Evolutionary conservation across 2,797 vertebrate species (phyloP).

Genomic region (Clarias laeviceps): DNA sequence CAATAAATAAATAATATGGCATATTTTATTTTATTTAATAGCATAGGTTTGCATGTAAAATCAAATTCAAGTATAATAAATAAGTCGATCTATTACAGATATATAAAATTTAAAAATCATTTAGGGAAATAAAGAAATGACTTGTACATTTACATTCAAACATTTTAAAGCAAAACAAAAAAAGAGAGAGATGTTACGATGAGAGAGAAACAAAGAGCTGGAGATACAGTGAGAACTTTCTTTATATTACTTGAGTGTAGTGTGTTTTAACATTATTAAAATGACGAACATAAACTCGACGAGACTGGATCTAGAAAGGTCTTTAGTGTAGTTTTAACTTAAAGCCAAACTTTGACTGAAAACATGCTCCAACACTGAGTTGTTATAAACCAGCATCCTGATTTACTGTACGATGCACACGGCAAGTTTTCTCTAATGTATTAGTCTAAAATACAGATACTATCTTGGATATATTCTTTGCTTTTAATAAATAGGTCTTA

Average conservation of each 20-base stretch:
- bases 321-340: not conserved
- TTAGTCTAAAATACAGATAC: not conserved
- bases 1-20: not conserved
- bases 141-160: conserved; percentile 20
- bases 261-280: not conserved
- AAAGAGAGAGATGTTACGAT: not conserved
- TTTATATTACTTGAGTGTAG: not conserved
- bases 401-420: not conserved
- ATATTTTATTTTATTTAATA: not conserved
- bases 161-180: not conserved
- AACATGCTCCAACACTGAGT: not conserved
- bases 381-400: not conserved
- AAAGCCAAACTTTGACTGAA: not conserved
- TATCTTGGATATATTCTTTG: not conserved
- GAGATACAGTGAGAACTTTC: not conserved
- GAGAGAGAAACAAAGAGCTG: not conserved
- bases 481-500: not conserved
- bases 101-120: conserved; percentile 10
- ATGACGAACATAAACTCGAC: not conserved
- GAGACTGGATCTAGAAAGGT: not conserved
- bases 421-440: not conserved
- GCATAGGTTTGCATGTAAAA: not conserved
- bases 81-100: conserved; percentile 5
- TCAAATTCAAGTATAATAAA: conserved; percentile 32
- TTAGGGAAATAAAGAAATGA: not conserved